Evolutionary conservation across 2,888 invertebrate genomes (phyloP), one percentile per base, ranked within the genome.

Genomic region (Xylophagus ater): DNA sequence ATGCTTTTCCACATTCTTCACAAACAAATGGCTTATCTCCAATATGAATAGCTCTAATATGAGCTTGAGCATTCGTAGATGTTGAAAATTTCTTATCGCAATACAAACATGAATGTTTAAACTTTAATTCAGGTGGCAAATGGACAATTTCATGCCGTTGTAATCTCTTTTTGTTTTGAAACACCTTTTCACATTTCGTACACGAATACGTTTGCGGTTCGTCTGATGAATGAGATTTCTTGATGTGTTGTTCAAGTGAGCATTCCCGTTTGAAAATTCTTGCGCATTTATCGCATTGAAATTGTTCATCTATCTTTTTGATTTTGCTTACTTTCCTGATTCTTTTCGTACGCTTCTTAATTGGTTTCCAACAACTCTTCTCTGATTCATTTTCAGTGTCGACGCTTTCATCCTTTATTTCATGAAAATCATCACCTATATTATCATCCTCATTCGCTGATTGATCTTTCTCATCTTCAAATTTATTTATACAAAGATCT

Each of bases 1-100:
- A 60, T 32, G 54, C 52, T 43, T 57, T 54, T 1, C 56, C 56
- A 47, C 59, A 60, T 38, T 54, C 53, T 41, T 57, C 55, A 47
- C 59, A 61, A n/a, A 56, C 56, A 47, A 55, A 60, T 4, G 59
- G 58, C n/a, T n/a, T n/a, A n/a, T n/a, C n/a, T n/a, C n/a, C n/a
- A n/a, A n/a, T n/a, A n/a, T n/a, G n/a, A n/a, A 46, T 40, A 4
- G 43, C 25, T 14, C 39, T 29, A 7, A 46, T 34, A 29, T 46
- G 46, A n/a, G 46, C 20, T 10, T 26, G 20, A 4, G 34, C 28
- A 17, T 33, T 34, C 5, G 23, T 17, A 4, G 34, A 14, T 29
- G 33, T 39, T 21, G 39, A 34, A 12, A 39, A 39, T 23, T 37
- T 42, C 25, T 47, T 47, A 31, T 44, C 40, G 25, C 46, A 47